These are phyloP conservation scores for Pseudois nayaur DNA, from an alignment of 2,113 vertebrate genomes.

Conservation along the genomic window DNA sequence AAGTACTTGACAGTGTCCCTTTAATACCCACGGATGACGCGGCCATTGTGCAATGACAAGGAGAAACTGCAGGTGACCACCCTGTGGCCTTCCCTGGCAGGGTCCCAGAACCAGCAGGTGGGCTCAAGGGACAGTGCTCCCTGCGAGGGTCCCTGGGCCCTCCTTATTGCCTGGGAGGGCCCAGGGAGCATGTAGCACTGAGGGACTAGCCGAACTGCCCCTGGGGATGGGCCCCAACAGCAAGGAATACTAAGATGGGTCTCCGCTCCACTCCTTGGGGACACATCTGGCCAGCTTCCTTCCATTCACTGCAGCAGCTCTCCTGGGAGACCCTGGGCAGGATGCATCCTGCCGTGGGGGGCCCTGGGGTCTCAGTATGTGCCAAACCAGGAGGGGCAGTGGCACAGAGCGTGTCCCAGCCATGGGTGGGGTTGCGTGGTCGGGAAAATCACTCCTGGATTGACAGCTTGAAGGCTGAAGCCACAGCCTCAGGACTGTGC, in stretches of 20 bases:
- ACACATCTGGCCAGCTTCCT: background rate
- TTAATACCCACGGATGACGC: conserved; percentile 79
- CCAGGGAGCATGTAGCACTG: background rate
- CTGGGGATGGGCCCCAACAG: background rate
- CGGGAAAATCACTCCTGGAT: background rate
- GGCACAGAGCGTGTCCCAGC: background rate
- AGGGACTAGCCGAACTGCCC: background rate
- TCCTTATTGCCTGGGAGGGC: background rate
- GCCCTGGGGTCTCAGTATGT: background rate
- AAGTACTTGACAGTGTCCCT: conserved; percentile 84
- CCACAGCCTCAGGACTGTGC: conserved; percentile 24
- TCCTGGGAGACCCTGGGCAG: background rate
- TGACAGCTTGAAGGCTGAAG: background rate
- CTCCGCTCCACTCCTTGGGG: background rate
- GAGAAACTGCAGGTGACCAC: conserved; percentile 75
- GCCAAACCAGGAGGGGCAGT: background rate
- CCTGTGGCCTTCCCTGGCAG: conserved; percentile 56
- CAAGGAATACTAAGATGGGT: background rate
- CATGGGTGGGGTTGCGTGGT: background rate
- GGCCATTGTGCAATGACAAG: conserved; percentile 78
- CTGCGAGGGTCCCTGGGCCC: background rate
- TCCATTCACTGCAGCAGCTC: background rate
- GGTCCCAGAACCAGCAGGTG: background rate
- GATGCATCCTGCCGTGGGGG: background rate
- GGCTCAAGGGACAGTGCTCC: conserved; percentile 43